Conservation (phyloP, 2,888 invertebrate genomes). For the Meteorus colon region DNA sequence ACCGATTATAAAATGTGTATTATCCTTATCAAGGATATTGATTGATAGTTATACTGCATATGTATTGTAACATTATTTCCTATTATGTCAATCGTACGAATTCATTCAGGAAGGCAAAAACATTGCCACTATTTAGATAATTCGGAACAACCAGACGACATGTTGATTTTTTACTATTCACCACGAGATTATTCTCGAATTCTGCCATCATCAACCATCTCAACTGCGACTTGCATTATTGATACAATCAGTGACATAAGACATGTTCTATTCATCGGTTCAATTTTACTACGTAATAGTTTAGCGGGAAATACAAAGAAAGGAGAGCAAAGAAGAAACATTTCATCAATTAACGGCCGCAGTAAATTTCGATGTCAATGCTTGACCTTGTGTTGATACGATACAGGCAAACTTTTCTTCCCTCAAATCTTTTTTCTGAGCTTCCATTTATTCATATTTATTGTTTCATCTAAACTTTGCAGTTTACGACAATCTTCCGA, state of each 20-base stretch:
- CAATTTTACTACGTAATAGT: constrained; percentile 5
- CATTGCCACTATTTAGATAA: background rate
- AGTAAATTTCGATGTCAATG: background rate
- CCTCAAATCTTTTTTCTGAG: constrained; percentile 19
- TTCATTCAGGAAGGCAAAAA: constrained; percentile 6
- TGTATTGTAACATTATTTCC: constrained; percentile 12
- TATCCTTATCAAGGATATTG: constrained; percentile 11
- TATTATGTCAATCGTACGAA: constrained; percentile 3
- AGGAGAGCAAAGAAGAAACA: constrained; percentile 22
- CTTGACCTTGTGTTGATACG: background rate
- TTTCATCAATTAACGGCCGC: constrained; percentile 12
- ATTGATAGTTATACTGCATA: constrained; percentile 2
- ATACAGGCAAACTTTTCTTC: background rate
- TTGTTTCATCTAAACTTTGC: background rate
- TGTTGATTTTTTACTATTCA: constrained; percentile 23
- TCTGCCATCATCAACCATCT: background rate
- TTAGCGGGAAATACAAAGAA: constrained; percentile 11
- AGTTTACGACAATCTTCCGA: constrained; percentile 15
- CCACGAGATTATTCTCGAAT: constrained; percentile 15
- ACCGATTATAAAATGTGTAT: constrained; percentile 23
- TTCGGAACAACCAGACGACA: constrained; percentile 22
- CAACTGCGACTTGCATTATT: background rate
- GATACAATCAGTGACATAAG: background rate
- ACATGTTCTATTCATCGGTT: constrained; percentile 3
- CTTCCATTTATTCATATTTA: constrained; percentile 39